Evolutionary conservation across 2,888 invertebrate genomes (phyloP), one percentile per base, ranked within the genome.

Genomic region (Sminthurides aquaticus): DNA sequence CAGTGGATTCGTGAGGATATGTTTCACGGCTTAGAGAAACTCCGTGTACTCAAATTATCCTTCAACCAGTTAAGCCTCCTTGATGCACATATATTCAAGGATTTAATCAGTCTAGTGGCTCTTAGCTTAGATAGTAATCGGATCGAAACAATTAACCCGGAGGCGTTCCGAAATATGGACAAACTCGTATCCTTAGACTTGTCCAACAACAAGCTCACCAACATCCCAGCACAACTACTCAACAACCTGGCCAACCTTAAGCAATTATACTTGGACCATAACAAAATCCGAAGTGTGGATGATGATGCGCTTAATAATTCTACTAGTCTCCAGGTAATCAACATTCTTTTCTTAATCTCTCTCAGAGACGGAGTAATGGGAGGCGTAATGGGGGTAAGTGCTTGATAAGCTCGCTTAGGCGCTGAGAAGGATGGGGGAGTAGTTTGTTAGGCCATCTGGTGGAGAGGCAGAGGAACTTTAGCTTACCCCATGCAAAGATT

Each of bases 141-240:
- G 8, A 89, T 93, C 76, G 88, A 88, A n/a, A 89, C 88, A 76
- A 87, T 92, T 72, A 90, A 90, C 81, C 89, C 90, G 76, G 89
- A 90, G 76, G 89, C 92, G 57, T 93, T 95, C 77, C 78, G 89
- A 76, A 90, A 91, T 1, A 82, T 94, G 58, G 90, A 91, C 80
- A 92, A 93, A 79, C 81, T 95, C 74, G 90, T 92, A 79, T 91
- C 91, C 3, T 80, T 95, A 60, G 93, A 94, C 78, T 80, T 95
- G 71, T 90, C 92, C 49, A 89, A 91, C 79, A 95, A 95, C 79
- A 83, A 89, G 60, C 81, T 93, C 60, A 89, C 89, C 77, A 86
- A 88, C 54, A 84, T 92, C 76, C 89, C 89, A 69, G 86, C 88
- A 75, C 86, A 87, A 75, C 82, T 90, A 75, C 90, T 91, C 79